phyloP scores from a whole-genome alignment of 2,888 invertebrate genomes.

The Candidula unifasciata region DNA sequence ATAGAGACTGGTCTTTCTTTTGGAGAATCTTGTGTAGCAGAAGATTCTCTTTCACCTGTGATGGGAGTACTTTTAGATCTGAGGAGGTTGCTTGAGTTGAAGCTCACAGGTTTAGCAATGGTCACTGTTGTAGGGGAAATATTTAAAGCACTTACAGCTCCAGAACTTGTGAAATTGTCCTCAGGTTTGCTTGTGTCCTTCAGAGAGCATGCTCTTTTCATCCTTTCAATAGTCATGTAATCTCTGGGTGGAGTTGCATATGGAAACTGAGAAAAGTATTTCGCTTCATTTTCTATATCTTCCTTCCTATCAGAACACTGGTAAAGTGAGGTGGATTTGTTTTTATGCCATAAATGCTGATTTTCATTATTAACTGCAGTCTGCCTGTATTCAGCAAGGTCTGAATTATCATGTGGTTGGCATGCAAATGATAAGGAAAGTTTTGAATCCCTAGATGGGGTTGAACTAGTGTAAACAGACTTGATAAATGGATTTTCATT shows the following conservation, averaged over 20 bases:
- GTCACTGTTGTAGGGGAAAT: slow-evolving; percentile 28
- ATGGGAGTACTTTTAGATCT: slow-evolving; percentile 43
- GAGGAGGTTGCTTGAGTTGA: slow-evolving; percentile 26
- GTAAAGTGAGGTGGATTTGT: background rate
- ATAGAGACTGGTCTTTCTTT: slow-evolving; percentile 36
- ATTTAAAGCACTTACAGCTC: slow-evolving; percentile 13
- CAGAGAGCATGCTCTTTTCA: slow-evolving; percentile 28
- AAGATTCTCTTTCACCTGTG: background rate
- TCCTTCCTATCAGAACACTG: background rate
- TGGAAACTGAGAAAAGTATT: slow-evolving; percentile 26
- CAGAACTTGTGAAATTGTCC: background rate
- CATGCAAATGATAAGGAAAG: background rate
- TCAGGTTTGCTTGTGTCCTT: background rate
- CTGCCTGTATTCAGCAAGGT: slow-evolving; percentile 43
- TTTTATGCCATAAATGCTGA: slow-evolving; percentile 63
- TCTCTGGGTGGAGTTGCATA: slow-evolving; percentile 50
- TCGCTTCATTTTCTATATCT: background rate
- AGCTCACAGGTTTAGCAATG: slow-evolving; percentile 31
- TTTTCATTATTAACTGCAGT: slow-evolving; percentile 59
- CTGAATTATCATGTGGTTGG: slow-evolving; percentile 48
- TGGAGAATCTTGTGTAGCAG: background rate
- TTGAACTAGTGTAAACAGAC: slow-evolving; percentile 17
- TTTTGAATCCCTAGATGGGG: background rate
- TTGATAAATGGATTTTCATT: slow-evolving; percentile 65
- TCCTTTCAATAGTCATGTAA: slow-evolving; percentile 34